A percentile compares a stretch with the other conserved stretches of the same genome.
Evolutionary conservation across 2,797 vertebrate species (phyloP).

Genomic region (Sardinella longiceps): DNA sequence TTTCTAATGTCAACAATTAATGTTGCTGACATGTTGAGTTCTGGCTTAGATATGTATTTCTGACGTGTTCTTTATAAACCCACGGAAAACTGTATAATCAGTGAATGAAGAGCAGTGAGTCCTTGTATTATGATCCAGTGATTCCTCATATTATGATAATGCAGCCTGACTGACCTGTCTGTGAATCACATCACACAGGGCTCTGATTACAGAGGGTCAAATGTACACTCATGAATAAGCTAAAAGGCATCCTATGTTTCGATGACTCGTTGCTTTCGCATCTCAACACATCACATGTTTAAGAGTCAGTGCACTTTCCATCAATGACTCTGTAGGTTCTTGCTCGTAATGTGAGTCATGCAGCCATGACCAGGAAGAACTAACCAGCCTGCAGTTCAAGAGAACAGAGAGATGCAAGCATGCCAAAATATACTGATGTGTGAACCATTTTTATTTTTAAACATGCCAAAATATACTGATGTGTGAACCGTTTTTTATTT

Average conservation of each 20-base stretch:
- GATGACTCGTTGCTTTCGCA: neutral
- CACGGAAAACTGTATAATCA: neutral
- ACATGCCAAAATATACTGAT: no score
- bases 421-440: no score
- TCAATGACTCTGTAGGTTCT: neutral
- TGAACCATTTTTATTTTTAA: no score
- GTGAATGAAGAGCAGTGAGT: neutral
- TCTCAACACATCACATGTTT: neutral
- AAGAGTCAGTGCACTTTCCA: neutral
- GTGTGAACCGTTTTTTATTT: no score
- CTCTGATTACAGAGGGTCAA: neutral
- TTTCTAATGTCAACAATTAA: no score
- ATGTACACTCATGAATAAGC: neutral
- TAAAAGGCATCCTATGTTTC: neutral
- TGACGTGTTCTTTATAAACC: neutral
- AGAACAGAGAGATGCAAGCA: neutral
- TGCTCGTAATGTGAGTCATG: neutral
- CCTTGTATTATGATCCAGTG: no score
- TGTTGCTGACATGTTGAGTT: neutral
- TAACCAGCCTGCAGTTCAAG: neutral
- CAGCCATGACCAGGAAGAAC: neutral
- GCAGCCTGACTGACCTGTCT: neutral
- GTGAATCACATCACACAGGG: neutral
- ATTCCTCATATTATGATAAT: neutral
- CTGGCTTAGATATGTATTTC: neutral